A percentile compares a stretch with the other conserved stretches of the same genome.
Evolutionary conservation across 2,797 vertebrate genomes (phyloP).

Genomic region (Phoxinus dragarum): DNA sequence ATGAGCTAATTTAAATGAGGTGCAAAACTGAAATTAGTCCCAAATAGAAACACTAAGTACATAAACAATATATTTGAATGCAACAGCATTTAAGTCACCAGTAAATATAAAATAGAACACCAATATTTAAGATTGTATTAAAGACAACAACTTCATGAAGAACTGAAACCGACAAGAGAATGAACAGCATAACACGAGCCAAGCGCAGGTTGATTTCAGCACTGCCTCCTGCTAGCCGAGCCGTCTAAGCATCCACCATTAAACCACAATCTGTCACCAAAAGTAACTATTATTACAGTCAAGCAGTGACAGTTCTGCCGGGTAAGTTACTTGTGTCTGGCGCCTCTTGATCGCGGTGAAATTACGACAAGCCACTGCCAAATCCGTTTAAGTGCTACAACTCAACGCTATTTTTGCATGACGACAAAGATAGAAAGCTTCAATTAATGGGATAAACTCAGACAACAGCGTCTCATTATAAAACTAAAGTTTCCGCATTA

Average conservation of each 20-base stretch:
- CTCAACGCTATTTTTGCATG: slow-evolving; percentile 32
- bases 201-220: neutral
- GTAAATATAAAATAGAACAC: neutral
- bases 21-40: neutral
- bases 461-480: neutral
- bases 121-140: neutral
- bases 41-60: neutral
- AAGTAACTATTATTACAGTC: neutral
- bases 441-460: slow-evolving; percentile 13
- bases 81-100: neutral
- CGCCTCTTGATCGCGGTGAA: neutral
- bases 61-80: neutral
- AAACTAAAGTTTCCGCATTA: neutral
- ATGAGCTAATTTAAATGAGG: neutral
- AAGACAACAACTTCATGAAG: neutral
- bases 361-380: neutral
- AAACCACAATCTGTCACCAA: neutral
- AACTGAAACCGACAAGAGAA: neutral
- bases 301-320: neutral
- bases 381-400: slow-evolving; percentile 45
- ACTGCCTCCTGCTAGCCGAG: neutral
- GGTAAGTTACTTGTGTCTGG: neutral
- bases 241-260: no score
- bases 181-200: neutral
- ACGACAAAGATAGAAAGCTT: slow-evolving; percentile 25